phyloP scores from a whole-genome alignment of 2,888 invertebrate genomes.

The Alloscopus bannaensis region DNA sequence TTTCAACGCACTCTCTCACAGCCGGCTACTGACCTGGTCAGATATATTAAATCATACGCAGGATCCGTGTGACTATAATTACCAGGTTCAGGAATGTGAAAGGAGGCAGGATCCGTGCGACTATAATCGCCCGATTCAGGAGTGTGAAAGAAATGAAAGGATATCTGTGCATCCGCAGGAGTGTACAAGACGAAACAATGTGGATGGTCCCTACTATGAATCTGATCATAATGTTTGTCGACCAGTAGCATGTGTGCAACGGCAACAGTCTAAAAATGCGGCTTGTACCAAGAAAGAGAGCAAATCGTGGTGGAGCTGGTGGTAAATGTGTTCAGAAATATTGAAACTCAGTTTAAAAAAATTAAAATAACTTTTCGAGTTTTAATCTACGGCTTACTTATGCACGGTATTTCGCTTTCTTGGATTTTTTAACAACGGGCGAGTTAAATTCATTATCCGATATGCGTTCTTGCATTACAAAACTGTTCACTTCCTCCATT shows the following conservation, averaged over 20 bases:
- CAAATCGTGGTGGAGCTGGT: constrained; percentile 9
- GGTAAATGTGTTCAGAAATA: constrained; percentile 2
- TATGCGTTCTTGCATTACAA: not conserved
- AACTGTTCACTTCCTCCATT: constrained; percentile 25
- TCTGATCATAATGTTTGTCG: not conserved
- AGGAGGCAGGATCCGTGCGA: too few species aligned
- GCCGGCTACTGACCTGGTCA: not conserved
- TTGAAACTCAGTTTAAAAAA: constrained; percentile 1
- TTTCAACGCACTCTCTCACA: not conserved
- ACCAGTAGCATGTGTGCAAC: too few species aligned
- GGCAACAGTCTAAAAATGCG: too few species aligned
- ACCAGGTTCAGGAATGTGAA: too few species aligned
- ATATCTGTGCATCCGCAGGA: too few species aligned
- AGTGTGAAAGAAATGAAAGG: too few species aligned
- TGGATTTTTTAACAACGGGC: constrained; percentile 14
- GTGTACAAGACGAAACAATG: not conserved
- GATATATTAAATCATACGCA: not conserved
- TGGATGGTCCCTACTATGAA: not conserved
- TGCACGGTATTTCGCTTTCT: constrained; percentile 20
- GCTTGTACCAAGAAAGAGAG: too few species aligned
- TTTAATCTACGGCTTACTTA: too few species aligned
- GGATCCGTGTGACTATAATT: not conserved
- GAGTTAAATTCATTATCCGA: constrained; percentile 12
- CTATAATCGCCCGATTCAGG: not conserved
- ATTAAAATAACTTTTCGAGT: not conserved